Base-by-base conservation (phyloP, 2,888 invertebrate species). In the Ephialtes manifestator region DNA sequence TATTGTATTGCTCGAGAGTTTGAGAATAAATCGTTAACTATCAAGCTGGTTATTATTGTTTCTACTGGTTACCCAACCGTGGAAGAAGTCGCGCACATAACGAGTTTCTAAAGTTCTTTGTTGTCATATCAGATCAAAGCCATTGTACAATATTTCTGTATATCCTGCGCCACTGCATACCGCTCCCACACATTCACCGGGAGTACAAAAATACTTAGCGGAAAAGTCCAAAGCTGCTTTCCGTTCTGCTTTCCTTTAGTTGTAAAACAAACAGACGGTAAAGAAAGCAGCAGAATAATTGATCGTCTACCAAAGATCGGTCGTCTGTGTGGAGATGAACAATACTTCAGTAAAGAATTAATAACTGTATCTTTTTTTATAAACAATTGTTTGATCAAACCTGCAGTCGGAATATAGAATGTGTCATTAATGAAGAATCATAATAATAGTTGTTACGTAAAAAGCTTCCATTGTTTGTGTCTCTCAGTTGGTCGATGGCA, bases 31-130 rank as follows among this genome's bases (percentile, higher is more conserved):
- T 65, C 39, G 65, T 65, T 39, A 39, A 20, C 43, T 13, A 35
- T 18, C 15, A 24, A 11, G 20, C 13, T 53, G 35, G 65, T 65
- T 65, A 65, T 65, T 65, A 65, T 43, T 65, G 43, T 65, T 39
- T 65, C 20, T 20, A 4, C 20, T 10, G 65, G 63, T 39, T 39
- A 18, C 60, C 31, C 60, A 20, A 20, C 20, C 43, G 39, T 8
- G 2, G 39, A 18, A 15, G 28, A 43, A 65, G 20, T 65, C 65
- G 18, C 20, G 35, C 65, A 39, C 35, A 65, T 65, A 65, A 65
- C 65, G 43, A 65, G 65, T 65, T 65, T 65, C 65, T 39, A 18
- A 65, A 65, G 65, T 65, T 65, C 65, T 39, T 39, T 65, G 39
- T 65, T 8, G 20, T 18, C 43, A 39, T 39, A 65, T 65, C 65